These are phyloP conservation scores for Alviniconcha strummeri DNA, from an alignment of 2,888 invertebrate species.

Conservation along the genomic window DNA sequence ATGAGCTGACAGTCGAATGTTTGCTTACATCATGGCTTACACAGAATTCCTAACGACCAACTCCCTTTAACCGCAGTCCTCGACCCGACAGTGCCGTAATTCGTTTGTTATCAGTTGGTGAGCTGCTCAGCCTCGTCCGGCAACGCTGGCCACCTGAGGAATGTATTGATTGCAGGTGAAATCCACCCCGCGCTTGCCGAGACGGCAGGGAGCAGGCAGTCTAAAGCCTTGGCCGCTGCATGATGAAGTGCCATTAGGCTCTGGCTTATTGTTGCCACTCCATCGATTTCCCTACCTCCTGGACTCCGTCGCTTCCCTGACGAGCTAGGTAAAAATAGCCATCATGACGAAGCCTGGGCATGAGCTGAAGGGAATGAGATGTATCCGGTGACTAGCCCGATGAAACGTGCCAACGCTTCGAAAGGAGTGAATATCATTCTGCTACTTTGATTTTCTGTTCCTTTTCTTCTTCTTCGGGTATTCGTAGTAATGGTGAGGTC, in stretches of 20 bases:
- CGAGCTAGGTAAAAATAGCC: too few species aligned
- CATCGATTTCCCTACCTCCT: not conserved
- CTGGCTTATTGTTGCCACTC: not conserved
- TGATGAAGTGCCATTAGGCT: conserved; percentile 5
- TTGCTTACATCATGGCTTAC: not conserved
- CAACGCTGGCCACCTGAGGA: conserved; percentile 36
- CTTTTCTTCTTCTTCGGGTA: too few species aligned
- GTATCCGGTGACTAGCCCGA: too few species aligned
- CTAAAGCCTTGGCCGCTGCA: not conserved
- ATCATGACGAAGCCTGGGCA: too few species aligned
- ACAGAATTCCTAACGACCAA: not conserved
- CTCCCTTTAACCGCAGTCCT: not conserved
- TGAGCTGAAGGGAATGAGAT: too few species aligned
- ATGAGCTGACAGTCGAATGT: too few species aligned
- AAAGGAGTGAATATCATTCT: too few species aligned
- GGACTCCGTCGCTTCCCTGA: too few species aligned
- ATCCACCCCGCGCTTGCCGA: not conserved
- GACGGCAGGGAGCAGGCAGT: not conserved
- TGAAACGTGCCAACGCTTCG: too few species aligned
- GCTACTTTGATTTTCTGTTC: too few species aligned
- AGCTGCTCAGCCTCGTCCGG: not conserved
- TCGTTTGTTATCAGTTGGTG: conserved; percentile 17
- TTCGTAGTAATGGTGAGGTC: too few species aligned
- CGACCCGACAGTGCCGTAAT: not conserved
- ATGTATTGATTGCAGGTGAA: conserved; percentile 30